These are phyloP conservation scores for Tenthredo amoena DNA, from an alignment of 2,888 invertebrate species.

Conservation along the genomic window DNA sequence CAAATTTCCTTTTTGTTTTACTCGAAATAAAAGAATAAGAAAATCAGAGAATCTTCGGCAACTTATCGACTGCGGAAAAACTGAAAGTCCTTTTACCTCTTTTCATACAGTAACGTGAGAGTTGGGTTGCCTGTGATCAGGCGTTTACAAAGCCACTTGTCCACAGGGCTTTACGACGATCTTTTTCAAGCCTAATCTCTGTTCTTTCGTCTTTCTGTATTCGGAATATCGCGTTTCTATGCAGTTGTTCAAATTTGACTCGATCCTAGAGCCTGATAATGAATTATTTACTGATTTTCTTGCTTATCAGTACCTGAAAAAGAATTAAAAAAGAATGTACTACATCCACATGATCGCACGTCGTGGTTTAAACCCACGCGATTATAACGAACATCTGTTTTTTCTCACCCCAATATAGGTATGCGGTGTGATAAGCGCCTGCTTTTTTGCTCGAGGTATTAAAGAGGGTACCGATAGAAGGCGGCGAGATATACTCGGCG, in stretches of 20 bases:
- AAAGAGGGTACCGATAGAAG: slow-evolving; percentile 79
- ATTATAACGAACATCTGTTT: background rate
- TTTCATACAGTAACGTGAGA: background rate
- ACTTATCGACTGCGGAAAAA: background rate
- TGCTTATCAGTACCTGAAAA: background rate
- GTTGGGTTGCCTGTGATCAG: background rate
- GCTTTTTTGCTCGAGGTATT: slow-evolving; percentile 78
- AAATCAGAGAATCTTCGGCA: background rate
- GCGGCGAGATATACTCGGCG: slow-evolving; percentile 59
- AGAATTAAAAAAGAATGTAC: background rate
- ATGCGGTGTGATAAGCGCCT: slow-evolving; percentile 81
- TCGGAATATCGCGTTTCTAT: background rate
- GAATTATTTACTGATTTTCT: background rate
- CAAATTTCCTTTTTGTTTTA: background rate
- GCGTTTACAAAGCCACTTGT: background rate
- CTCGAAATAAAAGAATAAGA: background rate
- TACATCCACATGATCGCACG: background rate
- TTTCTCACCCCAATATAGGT: slow-evolving; percentile 77
- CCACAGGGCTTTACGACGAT: background rate
- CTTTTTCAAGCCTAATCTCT: background rate
- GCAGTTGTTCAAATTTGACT: background rate
- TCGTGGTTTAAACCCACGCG: background rate
- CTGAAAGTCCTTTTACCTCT: background rate
- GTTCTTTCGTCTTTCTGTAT: background rate
- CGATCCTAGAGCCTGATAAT: background rate